Conservation (phyloP, 2,888 invertebrate species). For the Philaethria dido region DNA sequence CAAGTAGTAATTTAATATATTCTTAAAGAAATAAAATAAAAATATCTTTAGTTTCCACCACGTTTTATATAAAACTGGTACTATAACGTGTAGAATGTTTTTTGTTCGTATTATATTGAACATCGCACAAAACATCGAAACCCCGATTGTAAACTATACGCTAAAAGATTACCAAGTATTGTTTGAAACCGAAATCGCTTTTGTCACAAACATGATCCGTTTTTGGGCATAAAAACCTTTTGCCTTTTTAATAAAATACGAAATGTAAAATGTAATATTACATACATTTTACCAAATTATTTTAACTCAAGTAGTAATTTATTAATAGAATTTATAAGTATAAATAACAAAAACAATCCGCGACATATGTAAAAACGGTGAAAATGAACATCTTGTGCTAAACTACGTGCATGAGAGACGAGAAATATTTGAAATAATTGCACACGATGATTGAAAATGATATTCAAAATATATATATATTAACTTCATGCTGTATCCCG, state of each 20-base stretch:
- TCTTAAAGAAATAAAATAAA: background rate
- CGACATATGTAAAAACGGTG: no score
- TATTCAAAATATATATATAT: no score
- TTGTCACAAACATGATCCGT: background rate
- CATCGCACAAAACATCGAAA: conserved; percentile 5
- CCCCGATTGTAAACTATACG: conserved; percentile 12
- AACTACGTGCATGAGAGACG: no score
- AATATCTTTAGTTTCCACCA: conserved; percentile 8
- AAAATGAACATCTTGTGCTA: no score
- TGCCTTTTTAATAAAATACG: background rate
- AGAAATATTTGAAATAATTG: no score
- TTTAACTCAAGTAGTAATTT: no score
- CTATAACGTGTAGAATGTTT: conserved; percentile 4
- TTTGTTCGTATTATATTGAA: conserved; percentile 15
- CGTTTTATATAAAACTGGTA: background rate
- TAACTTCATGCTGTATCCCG: no score
- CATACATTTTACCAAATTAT: no score
- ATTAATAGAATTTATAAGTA: no score
- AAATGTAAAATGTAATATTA: background rate
- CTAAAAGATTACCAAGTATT: conserved; percentile 17
- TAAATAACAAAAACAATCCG: no score
- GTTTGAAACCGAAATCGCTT: conserved; percentile 14
- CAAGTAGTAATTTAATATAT: no score
- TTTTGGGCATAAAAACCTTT: background rate
- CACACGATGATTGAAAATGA: no score